Conservation (phyloP, 2,113 vertebrate species). For the Zosterops borbonicus region DNA sequence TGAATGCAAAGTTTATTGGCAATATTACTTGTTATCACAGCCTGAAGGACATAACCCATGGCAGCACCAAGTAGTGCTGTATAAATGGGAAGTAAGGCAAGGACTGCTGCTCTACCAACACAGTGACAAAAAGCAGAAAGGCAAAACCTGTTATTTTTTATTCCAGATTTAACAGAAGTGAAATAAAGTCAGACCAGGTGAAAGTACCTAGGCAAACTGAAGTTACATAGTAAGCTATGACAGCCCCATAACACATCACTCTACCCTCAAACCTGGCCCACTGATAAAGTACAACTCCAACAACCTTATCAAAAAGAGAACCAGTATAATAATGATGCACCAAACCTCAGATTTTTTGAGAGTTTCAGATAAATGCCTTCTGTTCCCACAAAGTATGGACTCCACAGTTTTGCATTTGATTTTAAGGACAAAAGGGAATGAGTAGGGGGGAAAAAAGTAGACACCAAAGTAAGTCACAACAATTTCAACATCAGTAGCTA, state of each 20-base stretch:
- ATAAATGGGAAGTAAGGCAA: not conserved
- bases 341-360: accelerated
- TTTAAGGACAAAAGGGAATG: not conserved
- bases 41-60: not conserved
- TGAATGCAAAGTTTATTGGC: not conserved
- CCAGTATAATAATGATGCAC: not conserved
- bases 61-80: not conserved
- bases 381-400: accelerated
- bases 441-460: accelerated
- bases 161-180: not conserved
- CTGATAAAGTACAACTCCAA: not conserved
- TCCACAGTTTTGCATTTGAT: not conserved
- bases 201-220: not conserved
- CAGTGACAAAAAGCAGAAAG: not conserved
- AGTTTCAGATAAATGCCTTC: not conserved
- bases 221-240: not conserved
- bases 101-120: not conserved
- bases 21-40: not conserved
- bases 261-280: not conserved
- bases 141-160: not conserved
- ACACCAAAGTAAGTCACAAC: not conserved
- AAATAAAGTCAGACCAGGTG: not conserved
- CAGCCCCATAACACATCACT: not conserved
- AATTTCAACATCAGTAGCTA: not conserved
- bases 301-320: not conserved